Conservation (phyloP, 2,888 invertebrate species). For the Stenichneumon culpator region DNA sequence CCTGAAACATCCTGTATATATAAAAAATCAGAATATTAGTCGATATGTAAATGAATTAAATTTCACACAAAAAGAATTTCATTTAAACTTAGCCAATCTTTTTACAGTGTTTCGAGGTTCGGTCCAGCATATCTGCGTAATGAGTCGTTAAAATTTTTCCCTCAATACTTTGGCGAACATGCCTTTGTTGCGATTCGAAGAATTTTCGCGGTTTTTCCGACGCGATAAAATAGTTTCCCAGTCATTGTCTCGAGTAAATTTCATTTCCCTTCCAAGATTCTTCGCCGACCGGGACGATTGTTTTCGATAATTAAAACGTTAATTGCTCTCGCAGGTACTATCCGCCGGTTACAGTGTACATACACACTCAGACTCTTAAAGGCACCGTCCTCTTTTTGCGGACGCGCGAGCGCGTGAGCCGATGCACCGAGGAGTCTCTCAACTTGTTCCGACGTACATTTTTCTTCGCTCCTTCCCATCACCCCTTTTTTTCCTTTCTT, state of each 20-base stretch:
- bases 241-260: conserved; percentile 6
- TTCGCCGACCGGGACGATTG: conserved; percentile 38
- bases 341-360: conserved; percentile 34
- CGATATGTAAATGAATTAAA: no score
- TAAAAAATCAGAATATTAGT: no score
- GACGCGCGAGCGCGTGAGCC: conserved; percentile 24
- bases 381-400: conserved; percentile 61
- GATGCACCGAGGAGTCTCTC: conserved; percentile 10
- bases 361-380: conserved; percentile 46
- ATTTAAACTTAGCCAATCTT: background rate
- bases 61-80: no score
- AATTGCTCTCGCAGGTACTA: conserved; percentile 44
- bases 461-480: conserved; percentile 30
- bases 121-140: conserved; percentile 11
- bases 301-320: conserved; percentile 56
- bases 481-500: background rate
- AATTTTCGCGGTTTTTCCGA: conserved; percentile 21
- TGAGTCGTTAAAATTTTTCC: conserved; percentile 45
- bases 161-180: conserved; percentile 6
- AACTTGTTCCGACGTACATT: conserved; percentile 35
- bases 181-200: background rate
- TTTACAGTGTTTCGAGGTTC: background rate
- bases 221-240: conserved; percentile 28
- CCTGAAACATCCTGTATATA: no score
- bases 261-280: conserved; percentile 33